phyloP scores from a whole-genome alignment of 2,113 vertebrate genomes.

The Siphamia tubifer region DNA sequence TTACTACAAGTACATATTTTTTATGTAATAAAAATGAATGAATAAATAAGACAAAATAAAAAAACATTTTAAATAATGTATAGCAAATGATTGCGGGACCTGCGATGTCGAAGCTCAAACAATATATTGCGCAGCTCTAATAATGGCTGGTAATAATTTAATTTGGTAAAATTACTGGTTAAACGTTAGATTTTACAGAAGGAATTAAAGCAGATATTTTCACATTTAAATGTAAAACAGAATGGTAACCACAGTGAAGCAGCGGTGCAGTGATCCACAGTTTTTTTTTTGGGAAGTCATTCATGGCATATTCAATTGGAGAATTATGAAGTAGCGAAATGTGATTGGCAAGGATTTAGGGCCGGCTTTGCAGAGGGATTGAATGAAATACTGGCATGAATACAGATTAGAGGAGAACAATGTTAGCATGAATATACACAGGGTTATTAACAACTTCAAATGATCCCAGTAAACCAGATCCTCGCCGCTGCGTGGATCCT shows the following conservation, averaged over 20 bases:
- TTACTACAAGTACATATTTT: too few relatives aligned
- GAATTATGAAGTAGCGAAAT: constrained; percentile 74
- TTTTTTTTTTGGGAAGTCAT: constrained; percentile 50
- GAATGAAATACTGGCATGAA: constrained; percentile 75
- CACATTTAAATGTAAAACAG: constrained; percentile 20
- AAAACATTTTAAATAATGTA: too few relatives aligned
- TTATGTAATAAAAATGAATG: too few relatives aligned
- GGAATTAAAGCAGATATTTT: neutral
- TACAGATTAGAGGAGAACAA: constrained; percentile 77
- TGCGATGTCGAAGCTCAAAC: too few relatives aligned
- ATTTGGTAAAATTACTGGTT: too few relatives aligned
- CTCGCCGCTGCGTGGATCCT: constrained; percentile 38
- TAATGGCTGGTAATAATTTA: too few relatives aligned
- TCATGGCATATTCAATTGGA: constrained; percentile 64
- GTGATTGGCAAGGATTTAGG: constrained; percentile 77
- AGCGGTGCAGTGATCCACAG: constrained; percentile 19
- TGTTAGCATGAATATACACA: constrained; percentile 75
- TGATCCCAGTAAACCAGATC: constrained; percentile 71
- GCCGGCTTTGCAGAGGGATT: constrained; percentile 69
- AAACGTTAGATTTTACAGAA: neutral
- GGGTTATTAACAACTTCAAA: constrained; percentile 76
- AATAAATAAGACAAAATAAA: too few relatives aligned
- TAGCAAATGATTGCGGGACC: too few relatives aligned
- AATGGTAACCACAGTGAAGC: constrained; percentile 17
- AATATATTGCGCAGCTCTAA: too few relatives aligned